Conservation (phyloP, 2,797 vertebrate genomes). For the Rhinella marina region DNA sequence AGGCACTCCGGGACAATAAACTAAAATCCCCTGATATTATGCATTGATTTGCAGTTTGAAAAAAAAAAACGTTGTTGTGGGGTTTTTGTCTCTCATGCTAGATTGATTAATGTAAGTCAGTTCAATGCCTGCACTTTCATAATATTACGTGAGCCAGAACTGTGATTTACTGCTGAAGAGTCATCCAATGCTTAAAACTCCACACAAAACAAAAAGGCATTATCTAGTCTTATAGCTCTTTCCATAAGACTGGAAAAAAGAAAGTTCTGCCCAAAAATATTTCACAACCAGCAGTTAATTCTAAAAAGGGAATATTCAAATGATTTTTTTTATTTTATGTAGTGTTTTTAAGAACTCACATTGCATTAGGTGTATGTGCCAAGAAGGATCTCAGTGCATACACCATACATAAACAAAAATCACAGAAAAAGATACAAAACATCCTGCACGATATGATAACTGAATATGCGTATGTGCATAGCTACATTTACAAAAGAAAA, state of each 20-base stretch:
- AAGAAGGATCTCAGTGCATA: too few relatives aligned
- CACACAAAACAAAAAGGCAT: slow-evolving; percentile 48
- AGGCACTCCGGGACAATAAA: slow-evolving; percentile 72
- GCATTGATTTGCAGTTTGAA: slow-evolving; percentile 69
- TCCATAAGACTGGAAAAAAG: slow-evolving; percentile 11
- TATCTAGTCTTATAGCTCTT: slow-evolving; percentile 24
- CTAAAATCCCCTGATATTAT: slow-evolving; percentile 71
- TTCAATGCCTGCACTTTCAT: slow-evolving; percentile 75
- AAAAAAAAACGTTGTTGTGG: slow-evolving; percentile 71
- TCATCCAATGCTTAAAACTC: slow-evolving; percentile 50
- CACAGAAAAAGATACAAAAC: too few relatives aligned
- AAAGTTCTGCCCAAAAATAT: not conserved
- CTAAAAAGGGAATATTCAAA: not conserved
- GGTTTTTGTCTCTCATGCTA: slow-evolving; percentile 72
- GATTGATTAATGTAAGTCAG: slow-evolving; percentile 90
- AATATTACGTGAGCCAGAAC: slow-evolving; percentile 67
- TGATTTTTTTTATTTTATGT: not conserved
- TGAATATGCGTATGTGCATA: too few relatives aligned
- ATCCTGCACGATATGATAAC: too few relatives aligned
- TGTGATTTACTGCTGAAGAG: slow-evolving; percentile 56
- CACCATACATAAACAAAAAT: too few relatives aligned
- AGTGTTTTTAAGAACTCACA: not conserved
- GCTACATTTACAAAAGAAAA: too few relatives aligned
- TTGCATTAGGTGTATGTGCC: too few relatives aligned
- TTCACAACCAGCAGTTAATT: not conserved